phyloP scores from a whole-genome alignment of 2,113 vertebrate genomes.

The Heterotis niloticus region DNA sequence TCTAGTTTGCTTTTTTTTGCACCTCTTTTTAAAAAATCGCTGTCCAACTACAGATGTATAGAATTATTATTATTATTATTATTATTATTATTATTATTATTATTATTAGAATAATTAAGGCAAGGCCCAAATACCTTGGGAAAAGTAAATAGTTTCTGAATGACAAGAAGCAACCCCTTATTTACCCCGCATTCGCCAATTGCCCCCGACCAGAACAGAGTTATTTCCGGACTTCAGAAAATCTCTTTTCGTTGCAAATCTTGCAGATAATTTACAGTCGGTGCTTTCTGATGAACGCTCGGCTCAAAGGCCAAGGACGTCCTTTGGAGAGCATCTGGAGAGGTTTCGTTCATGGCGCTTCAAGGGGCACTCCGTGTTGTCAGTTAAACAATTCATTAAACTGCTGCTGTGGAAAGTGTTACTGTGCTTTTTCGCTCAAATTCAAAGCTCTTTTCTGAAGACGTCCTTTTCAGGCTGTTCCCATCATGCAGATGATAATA shows the following conservation, averaged over 20 bases:
- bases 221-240: background rate
- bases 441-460: background rate
- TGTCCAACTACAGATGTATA: no score
- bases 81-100: no score
- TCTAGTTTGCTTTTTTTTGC: background rate
- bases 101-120: constrained; percentile 28
- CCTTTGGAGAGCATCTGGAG: background rate
- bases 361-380: background rate
- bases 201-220: constrained; percentile 18
- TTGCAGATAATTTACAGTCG: constrained; percentile 20
- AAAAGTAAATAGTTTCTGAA: constrained; percentile 27
- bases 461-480: no score
- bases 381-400: constrained; percentile 11
- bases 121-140: constrained; percentile 29
- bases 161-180: constrained; percentile 17
- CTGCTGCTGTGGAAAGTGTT: background rate
- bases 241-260: constrained; percentile 14
- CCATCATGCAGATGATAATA: background rate
- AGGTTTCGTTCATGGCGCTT: background rate
- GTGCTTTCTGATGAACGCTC: constrained; percentile 10
- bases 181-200: constrained; percentile 6
- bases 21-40: background rate
- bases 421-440: background rate
- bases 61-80: no score
- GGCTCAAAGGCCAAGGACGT: constrained; percentile 2